Conservation (phyloP, 1,140 invertebrate species). For the Panagrolaimus sp. region DNA sequence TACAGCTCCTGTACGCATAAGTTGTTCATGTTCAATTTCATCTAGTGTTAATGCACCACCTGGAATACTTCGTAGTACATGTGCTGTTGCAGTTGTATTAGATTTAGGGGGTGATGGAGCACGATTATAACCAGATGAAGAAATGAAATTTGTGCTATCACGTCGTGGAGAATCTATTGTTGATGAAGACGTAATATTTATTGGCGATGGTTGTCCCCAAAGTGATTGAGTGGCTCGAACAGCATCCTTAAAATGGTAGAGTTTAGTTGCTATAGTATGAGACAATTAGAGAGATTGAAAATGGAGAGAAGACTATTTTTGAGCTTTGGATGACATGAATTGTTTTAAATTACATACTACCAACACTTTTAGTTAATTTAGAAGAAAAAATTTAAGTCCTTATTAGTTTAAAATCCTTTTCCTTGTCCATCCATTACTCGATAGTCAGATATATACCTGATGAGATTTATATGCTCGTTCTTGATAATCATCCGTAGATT, state of each 20-base stretch:
- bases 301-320: too few relatives aligned
- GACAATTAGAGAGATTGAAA: too few relatives aligned
- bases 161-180: neutral
- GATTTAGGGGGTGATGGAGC: neutral
- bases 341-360: too few relatives aligned
- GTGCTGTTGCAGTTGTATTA: too few relatives aligned
- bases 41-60: slow-evolving; percentile 17
- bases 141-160: neutral
- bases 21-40: slow-evolving; percentile 19
- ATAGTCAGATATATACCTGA: too few relatives aligned
- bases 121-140: neutral
- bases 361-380: too few relatives aligned
- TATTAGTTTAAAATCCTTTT: too few relatives aligned
- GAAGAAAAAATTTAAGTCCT: too few relatives aligned
- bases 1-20: neutral
- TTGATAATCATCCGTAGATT: neutral
- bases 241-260: slow-evolving; percentile 1
- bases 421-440: too few relatives aligned
- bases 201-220: too few relatives aligned
- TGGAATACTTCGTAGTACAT: neutral
- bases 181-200: neutral
- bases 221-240: neutral
- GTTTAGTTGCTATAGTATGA: too few relatives aligned
- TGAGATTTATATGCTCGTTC: neutral
- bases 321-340: too few relatives aligned